Conservation (phyloP, 2,888 invertebrate species). For the Acrocera orbiculus region DNA sequence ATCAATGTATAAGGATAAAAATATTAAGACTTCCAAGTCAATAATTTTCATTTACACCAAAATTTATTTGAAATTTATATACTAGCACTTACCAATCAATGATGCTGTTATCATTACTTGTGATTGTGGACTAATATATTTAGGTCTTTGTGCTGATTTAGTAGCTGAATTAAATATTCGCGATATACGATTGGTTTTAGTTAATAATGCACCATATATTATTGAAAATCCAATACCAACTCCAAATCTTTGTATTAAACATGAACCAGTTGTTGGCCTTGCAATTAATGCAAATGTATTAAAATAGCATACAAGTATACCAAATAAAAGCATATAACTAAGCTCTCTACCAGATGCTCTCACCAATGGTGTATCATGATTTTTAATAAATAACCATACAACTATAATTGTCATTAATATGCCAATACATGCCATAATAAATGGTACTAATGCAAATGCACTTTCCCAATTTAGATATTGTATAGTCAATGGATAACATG, state of each 20-base stretch:
- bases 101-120: conserved; percentile 42
- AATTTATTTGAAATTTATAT: not conserved
- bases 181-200: conserved; percentile 46
- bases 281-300: conserved; percentile 44
- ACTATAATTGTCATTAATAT: conserved; percentile 41
- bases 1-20: not conserved
- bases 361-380: conserved; percentile 48
- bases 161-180: conserved; percentile 46
- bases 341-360: conserved; percentile 43
- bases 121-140: conserved; percentile 46
- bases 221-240: conserved; percentile 48
- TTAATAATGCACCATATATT: conserved; percentile 45
- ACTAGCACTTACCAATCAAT: conserved; percentile 26
- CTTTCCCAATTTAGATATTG: conserved; percentile 49
- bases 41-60: not conserved
- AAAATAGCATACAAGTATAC: conserved; percentile 42
- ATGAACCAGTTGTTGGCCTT: conserved; percentile 37
- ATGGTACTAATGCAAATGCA: conserved; percentile 44
- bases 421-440: conserved; percentile 42
- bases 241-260: conserved; percentile 43
- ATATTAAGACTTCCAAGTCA: not conserved
- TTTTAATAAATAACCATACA: conserved; percentile 41
- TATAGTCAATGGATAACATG: conserved; percentile 42
- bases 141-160: conserved; percentile 41
- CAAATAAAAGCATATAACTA: conserved; percentile 42